These are phyloP conservation scores for Benitochromis conjunctus DNA, from an alignment of 2,113 vertebrate genomes.

Conservation along the genomic window DNA sequence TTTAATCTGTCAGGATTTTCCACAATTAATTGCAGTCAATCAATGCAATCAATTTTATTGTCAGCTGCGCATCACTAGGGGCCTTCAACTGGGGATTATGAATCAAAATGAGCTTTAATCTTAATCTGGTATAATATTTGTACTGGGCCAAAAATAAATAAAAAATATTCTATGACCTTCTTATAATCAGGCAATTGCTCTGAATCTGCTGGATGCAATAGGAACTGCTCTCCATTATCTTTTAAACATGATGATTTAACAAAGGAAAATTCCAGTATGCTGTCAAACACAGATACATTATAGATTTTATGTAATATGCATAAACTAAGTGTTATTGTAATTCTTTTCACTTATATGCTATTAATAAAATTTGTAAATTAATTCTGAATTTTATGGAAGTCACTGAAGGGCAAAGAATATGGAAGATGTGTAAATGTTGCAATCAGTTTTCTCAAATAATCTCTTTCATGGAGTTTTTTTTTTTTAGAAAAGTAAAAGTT, in stretches of 20 bases:
- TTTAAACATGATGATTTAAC: neutral
- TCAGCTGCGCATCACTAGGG: neutral
- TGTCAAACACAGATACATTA: neutral
- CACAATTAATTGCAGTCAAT: neutral
- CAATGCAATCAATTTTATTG: neutral
- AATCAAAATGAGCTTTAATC: neutral
- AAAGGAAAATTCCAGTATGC: neutral
- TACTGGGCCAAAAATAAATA: neutral
- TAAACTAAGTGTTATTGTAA: neutral
- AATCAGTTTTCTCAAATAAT: neutral
- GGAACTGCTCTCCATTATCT: neutral
- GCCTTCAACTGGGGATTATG: neutral
- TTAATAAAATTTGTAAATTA: neutral
- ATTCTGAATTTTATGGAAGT: neutral
- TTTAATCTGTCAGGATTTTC: neutral
- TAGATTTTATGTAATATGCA: neutral
- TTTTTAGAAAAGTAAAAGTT: neutral
- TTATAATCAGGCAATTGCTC: neutral
- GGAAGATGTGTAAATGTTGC: neutral
- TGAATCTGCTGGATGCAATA: neutral
- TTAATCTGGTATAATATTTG: neutral
- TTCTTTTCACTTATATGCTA: neutral
- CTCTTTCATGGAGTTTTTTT: rapidly evolving
- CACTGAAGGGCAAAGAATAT: neutral
- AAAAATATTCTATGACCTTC: neutral